Evolutionary conservation across 1,140 invertebrate genomes (phyloP).

Genomic region (Copidosoma floridanum): DNA sequence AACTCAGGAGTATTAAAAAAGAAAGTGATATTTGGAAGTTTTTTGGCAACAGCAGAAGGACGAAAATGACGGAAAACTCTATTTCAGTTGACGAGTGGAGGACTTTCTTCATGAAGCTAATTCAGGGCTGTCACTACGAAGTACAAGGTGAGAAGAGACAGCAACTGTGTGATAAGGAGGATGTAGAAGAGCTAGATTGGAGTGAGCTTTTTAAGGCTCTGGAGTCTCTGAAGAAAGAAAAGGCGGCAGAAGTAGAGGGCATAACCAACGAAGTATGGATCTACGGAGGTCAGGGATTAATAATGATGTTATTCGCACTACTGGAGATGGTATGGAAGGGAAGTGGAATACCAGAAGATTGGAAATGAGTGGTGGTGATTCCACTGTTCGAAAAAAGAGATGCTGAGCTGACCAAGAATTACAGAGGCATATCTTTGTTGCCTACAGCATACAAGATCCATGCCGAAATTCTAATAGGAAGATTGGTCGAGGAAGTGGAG

Average conservation of each 20-base stretch:
- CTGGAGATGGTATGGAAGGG: conserved; percentile 4
- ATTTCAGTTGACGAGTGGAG: no score
- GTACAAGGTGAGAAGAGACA: no score
- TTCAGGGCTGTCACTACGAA: no score
- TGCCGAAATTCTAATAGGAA: conserved; percentile 5
- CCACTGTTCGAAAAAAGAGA: conserved; percentile 17
- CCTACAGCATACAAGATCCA: conserved; percentile 19
- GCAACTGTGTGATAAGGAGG: no score
- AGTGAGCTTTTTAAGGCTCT: no score
- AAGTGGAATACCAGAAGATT: no score
- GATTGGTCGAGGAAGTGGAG: conserved; percentile 20
- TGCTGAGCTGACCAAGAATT: conserved; percentile 2
- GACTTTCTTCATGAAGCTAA: no score
- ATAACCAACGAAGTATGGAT: no score
- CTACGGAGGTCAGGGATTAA: background rate
- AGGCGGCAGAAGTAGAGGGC: background rate
- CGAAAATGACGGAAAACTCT: background rate
- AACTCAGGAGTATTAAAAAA: background rate
- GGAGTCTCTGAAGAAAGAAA: conserved; percentile 5
- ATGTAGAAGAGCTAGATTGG: no score
- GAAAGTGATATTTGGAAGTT: no score
- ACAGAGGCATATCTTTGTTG: conserved; percentile 18
- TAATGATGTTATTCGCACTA: background rate
- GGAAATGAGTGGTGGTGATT: conserved; percentile 1
- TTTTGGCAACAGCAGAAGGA: background rate